Base-by-base conservation (phyloP, 2,797 vertebrate genomes). In the Tenualosa ilisha region DNA sequence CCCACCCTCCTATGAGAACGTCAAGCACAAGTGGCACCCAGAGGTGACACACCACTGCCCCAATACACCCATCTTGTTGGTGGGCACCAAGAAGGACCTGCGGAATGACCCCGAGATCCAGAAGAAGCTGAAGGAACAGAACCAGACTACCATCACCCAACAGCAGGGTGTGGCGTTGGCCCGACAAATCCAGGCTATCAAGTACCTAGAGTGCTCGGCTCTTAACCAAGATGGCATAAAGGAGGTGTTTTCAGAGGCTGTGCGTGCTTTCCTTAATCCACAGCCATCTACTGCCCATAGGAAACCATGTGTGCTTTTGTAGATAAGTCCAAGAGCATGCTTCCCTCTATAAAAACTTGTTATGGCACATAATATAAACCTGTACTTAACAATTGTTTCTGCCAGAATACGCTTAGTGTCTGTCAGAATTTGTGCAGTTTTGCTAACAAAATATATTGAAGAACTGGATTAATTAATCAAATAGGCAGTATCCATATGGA, bases 81-180 rank as follows among this genome's bases (percentile, higher is more conserved):
- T 97, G 0, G 97, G 97, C 91, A 97, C 96, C 89, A 97, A 97
- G 94, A 96, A 94, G 89, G 96, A 97, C 92, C 95, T 97, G 86
- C 93, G 96, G 72, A 90, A 91, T 84, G 94, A 97, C 92, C 93
- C 94, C 0, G 95, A 97, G 79, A 87, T 96, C 89, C 83, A 96
- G 82, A 93, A 96, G 86, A 94, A 95, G 88, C 94, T 97, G 81
- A 97, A 96, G 89, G 95, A 97, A 92, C 95, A 96, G 92, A 96
- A 95, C 90, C 93, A 94, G 89, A 89, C 89, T 0, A 94, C 95
- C 72, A 90, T 97, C 93, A 96, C 93, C 81, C 90, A 93, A 17
- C 96, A 97, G 88, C 97, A 97, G 82, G 96, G 96, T 13, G 15
- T 88, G 84, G 93, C 93, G 15, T 91, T 97, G 84, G 94, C 95